Percentiles rank a stretch among this genome's conserved stretches.
phyloP scores from a whole-genome alignment of 2,113 vertebrate genomes.

The Ranitomeya variabilis region DNA sequence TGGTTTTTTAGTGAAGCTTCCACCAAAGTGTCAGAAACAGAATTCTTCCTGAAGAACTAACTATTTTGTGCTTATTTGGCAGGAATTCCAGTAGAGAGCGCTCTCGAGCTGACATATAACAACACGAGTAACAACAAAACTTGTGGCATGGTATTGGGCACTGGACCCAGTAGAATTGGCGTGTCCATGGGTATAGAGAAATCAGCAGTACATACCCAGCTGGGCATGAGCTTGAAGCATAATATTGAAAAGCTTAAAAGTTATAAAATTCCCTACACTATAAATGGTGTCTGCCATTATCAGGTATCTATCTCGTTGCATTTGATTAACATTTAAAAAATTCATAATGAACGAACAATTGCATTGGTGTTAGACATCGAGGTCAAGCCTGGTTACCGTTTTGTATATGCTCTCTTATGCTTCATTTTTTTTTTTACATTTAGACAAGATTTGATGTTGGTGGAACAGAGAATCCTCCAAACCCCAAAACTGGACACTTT shows the following conservation, averaged over 20 bases:
- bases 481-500: too few species aligned
- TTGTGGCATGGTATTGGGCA: slow-evolving; percentile 64
- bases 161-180: slow-evolving; percentile 64
- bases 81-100: slow-evolving; percentile 73
- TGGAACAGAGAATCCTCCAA: too few species aligned
- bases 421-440: too few species aligned
- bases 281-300: slow-evolving; percentile 68
- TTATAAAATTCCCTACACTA: slow-evolving; percentile 67
- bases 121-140: slow-evolving; percentile 59
- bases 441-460: too few species aligned
- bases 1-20: background rate
- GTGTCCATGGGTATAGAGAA: slow-evolving; percentile 64
- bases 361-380: background rate
- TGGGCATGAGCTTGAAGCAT: slow-evolving; percentile 68
- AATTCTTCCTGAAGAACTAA: background rate
- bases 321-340: background rate
- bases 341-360: background rate
- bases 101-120: slow-evolving; percentile 61
- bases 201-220: slow-evolving; percentile 52
- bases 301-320: slow-evolving; percentile 67
- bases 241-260: slow-evolving; percentile 65
- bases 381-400: too few species aligned
- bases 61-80: background rate
- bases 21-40: background rate
- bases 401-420: too few species aligned